These are phyloP conservation scores for Plestiodon gilberti DNA, from an alignment of 2,113 vertebrate genomes.

Conservation along the genomic window DNA sequence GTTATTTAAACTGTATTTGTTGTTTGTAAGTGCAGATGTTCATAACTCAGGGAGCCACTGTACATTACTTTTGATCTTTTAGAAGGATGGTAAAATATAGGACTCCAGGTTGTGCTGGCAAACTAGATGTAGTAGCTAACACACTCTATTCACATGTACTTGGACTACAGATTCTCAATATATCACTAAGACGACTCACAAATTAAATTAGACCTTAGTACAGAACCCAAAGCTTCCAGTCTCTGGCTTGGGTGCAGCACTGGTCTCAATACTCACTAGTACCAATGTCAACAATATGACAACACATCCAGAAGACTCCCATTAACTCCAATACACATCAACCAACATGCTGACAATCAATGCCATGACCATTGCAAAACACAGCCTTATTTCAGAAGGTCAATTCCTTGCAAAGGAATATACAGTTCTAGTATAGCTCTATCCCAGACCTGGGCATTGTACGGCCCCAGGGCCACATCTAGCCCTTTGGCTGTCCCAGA, in stretches of 20 bases:
- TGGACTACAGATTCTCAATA: neutral
- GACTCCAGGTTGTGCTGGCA: neutral
- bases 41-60: too few relatives aligned
- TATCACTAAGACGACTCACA: too few relatives aligned
- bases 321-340: neutral
- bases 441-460: too few relatives aligned
- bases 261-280: neutral
- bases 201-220: neutral
- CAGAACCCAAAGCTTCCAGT: neutral
- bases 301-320: neutral
- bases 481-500: too few relatives aligned
- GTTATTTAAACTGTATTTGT: too few relatives aligned
- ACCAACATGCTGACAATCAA: neutral
- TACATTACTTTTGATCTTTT: neutral
- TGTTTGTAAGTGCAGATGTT: too few relatives aligned
- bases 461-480: too few relatives aligned
- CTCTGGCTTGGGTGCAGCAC: neutral
- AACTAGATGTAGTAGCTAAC: neutral
- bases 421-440: neutral
- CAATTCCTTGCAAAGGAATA: neutral
- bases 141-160: neutral
- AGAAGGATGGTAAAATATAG: neutral
- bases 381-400: neutral
- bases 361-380: neutral
- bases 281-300: neutral